Percentiles rank a stretch among this genome's conserved stretches.
Evolutionary conservation across 2,888 invertebrate species (phyloP).

Genomic region (Drosophila meridionalis): DNA sequence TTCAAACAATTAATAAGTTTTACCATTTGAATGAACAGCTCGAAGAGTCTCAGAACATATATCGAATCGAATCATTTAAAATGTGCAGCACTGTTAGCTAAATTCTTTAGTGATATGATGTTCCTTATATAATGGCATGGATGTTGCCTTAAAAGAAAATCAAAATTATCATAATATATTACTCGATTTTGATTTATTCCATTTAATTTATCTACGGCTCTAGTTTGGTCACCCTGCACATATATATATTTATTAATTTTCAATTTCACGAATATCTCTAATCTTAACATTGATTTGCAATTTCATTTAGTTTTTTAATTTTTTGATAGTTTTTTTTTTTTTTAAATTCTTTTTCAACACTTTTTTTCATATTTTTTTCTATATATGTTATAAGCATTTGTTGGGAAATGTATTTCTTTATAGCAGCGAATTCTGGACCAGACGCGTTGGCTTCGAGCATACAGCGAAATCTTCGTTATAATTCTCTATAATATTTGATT

Average conservation of each 20-base stretch:
- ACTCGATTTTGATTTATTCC: not conserved
- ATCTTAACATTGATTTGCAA: slow-evolving; percentile 3
- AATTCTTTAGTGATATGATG: not conserved
- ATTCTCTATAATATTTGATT: slow-evolving; percentile 8
- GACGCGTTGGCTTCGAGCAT: slow-evolving; percentile 35
- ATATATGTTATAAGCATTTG: not conserved
- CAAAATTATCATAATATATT: not conserved
- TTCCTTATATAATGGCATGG: not conserved
- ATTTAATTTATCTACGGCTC: not conserved
- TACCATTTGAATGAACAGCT: not conserved
- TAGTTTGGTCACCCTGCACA: not conserved
- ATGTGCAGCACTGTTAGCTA: not conserved
- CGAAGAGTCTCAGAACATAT: not conserved
- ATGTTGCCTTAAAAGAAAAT: not conserved
- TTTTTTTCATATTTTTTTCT: not conserved
- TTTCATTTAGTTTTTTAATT: not conserved
- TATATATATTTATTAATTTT: not conserved
- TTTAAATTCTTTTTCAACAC: not conserved
- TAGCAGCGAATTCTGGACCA: not conserved
- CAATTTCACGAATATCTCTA: not conserved
- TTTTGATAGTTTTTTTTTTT: not conserved
- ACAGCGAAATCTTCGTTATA: slow-evolving; percentile 18
- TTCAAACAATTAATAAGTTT: not conserved
- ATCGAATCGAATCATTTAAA: not conserved
- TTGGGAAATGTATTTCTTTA: not conserved